Conservation (phyloP, 2,113 vertebrate species). For the Peromyscus polionotus region DNA sequence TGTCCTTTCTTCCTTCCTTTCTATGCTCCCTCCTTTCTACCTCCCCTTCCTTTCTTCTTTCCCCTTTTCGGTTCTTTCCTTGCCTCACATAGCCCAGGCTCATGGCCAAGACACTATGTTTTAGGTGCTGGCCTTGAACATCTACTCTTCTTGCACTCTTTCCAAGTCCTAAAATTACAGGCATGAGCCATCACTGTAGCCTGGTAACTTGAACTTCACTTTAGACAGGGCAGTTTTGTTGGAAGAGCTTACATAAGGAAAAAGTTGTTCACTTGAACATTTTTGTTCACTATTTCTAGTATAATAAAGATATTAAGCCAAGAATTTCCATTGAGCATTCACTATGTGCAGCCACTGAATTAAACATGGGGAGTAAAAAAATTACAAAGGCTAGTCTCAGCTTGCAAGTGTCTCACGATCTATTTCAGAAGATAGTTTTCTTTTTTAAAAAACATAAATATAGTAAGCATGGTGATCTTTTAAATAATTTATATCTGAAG, state of each 20-base stretch:
- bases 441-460: background rate
- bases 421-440: constrained; percentile 24
- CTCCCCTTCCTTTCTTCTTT: accelerated
- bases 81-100: background rate
- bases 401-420: background rate
- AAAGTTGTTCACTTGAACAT: background rate
- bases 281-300: background rate
- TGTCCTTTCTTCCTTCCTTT: background rate
- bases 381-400: background rate
- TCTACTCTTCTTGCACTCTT: background rate
- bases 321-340: background rate
- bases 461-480: background rate
- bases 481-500: constrained; percentile 53
- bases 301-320: background rate
- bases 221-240: background rate
- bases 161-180: background rate
- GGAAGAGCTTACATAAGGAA: background rate
- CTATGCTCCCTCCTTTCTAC: background rate
- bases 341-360: background rate
- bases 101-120: background rate
- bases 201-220: background rate
- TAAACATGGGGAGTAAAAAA: constrained; percentile 13
- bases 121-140: too few species aligned
- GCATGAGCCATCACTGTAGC: background rate
- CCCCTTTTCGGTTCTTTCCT: too few species aligned